Conservation (phyloP, 1,140 invertebrate genomes). For the Stenopsyche tienmushanensis region DNA sequence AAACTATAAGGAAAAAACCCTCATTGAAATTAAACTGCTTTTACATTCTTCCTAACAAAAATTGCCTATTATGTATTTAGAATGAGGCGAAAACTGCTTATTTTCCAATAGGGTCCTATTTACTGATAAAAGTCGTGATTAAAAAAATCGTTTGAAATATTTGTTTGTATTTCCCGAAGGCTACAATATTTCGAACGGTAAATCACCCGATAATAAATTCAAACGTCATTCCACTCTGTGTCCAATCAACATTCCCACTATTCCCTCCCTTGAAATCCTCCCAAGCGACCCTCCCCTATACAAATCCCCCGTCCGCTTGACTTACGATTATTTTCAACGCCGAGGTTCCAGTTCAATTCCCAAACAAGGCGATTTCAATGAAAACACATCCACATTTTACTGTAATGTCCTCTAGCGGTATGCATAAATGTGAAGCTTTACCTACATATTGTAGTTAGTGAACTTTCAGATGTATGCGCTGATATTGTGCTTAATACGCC, state of each 20-base stretch:
- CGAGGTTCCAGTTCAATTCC: conserved; percentile 41
- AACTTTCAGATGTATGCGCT: background rate
- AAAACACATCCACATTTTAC: conserved; percentile 42
- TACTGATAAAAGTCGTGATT: no score
- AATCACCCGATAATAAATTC: conserved; percentile 38
- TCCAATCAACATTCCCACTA: conserved; percentile 40
- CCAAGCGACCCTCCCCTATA: conserved; percentile 4
- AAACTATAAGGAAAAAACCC: no score
- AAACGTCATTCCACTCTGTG: conserved; percentile 33
- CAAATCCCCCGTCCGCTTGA: conserved; percentile 31
- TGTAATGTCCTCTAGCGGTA: conserved; percentile 33
- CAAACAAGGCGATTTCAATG: conserved; percentile 43
- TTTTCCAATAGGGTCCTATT: no score
- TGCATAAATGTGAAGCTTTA: conserved; percentile 28
- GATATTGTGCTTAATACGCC: background rate
- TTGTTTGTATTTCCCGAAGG: no score
- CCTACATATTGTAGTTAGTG: conserved; percentile 8
- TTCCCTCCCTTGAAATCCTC: background rate
- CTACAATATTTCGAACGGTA: conserved; percentile 24
- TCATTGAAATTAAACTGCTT: no score
- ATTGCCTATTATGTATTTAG: no score
- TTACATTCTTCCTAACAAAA: no score
- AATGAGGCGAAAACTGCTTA: no score
- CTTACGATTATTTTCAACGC: conserved; percentile 38
- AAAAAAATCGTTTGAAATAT: no score